Base-by-base conservation (phyloP, 2,113 vertebrate genomes). In the Forbesichthys papilliferus region DNA sequence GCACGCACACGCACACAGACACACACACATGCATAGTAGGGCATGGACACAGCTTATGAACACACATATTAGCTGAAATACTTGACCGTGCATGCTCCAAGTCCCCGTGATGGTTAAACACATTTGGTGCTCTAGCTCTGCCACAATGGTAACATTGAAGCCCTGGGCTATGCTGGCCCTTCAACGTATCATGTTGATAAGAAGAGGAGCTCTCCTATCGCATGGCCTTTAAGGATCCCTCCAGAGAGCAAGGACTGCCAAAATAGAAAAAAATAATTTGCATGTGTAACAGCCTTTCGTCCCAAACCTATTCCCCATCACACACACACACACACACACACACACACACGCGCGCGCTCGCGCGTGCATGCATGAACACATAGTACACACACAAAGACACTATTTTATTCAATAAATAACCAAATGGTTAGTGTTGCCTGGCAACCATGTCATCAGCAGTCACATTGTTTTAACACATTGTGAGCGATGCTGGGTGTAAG, bases 361-460 rank as follows among this genome's bases (percentile, higher is more conserved):
- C 57, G 36, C 12, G 42, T 33, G 36, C 34, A 60, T 34, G 14
- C 11, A 60, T 33, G 36, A 1, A 60, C 33, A 60, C 57, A 60
- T 33, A 60, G 27, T 27, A 60, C 58, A 60, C 58, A 60, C 58
- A 27, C 42, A 55, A 48, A 69, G 59, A 71, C 70, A 71, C 73
- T 61, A 49, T 84, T 86, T 87, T 87, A 89, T 87, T 91, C 80
- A 84, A 86, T 84, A 89, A 90, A 88, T 91, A 85, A 83, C 83
- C 80, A 81, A 85, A 83, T 83, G 82, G 77, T 83, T 86, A 86
- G 86, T 80, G 89, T 92, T 91, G 83, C 91, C 86, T 88, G 82
- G 91, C 84, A 92, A 92, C 90, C 74, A 49, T 68, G 81, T 79
- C 72, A 86, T 80, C 86, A 80, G 79, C 54, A 83, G 78, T 82